Percentiles rank a stretch among this genome's conserved stretches.
Evolutionary conservation across 2,888 invertebrate genomes (phyloP).

Genomic region (Pseudococcus longispinus): DNA sequence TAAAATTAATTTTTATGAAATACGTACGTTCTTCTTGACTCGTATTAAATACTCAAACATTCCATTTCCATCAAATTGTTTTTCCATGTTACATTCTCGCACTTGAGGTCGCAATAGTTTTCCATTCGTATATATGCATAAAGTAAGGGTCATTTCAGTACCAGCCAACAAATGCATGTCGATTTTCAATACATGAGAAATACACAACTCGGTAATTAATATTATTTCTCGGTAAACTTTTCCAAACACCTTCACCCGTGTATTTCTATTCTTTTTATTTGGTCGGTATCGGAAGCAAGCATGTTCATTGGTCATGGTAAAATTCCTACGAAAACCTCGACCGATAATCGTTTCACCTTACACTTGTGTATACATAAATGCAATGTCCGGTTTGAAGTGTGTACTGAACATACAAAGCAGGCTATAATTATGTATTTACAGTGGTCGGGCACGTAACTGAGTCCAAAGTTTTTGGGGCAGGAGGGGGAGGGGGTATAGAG

Average conservation of each 20-base stretch:
- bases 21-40: too few relatives aligned
- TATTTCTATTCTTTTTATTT: not conserved
- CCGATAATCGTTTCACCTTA: not conserved
- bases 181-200: not conserved
- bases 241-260: not conserved
- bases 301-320: not conserved
- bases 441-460: too few relatives aligned
- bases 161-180: too few relatives aligned
- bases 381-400: not conserved
- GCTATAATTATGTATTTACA: not conserved
- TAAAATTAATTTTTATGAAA: too few relatives aligned
- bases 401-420: not conserved
- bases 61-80: too few relatives aligned
- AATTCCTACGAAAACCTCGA: not conserved
- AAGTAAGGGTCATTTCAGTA: too few relatives aligned
- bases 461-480: too few relatives aligned
- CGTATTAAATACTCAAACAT: too few relatives aligned
- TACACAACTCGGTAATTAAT: not conserved
- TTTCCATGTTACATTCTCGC: too few relatives aligned
- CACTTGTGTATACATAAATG: not conserved
- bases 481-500: too few relatives aligned
- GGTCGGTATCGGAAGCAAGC: not conserved
- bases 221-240: not conserved
- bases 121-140: too few relatives aligned
- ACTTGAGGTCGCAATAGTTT: too few relatives aligned